These are phyloP conservation scores for Rhodeus uyekii DNA, from an alignment of 2,797 vertebrate genomes.

Conservation along the genomic window DNA sequence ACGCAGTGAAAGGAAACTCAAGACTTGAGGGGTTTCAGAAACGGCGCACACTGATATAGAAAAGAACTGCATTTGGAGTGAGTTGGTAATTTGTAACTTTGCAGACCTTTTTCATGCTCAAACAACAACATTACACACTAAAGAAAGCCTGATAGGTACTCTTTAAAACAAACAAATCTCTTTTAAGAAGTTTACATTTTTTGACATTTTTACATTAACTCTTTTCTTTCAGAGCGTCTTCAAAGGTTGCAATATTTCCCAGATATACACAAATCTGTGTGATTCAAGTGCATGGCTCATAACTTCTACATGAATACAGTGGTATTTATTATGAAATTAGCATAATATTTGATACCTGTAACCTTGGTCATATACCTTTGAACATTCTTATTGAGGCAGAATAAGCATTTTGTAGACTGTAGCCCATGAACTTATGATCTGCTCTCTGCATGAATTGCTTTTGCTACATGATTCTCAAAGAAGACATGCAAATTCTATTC, in stretches of 20 bases:
- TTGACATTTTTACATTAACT: no score
- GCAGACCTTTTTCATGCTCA: no score
- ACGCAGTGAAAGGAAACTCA: no score
- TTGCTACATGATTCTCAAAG: neutral
- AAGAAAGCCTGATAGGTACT: no score
- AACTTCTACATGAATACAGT: neutral
- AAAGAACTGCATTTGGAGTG: no score
- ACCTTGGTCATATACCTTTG: constrained; percentile 34
- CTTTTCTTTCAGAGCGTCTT: neutral
- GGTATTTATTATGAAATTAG: neutral
- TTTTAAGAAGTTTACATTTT: no score
- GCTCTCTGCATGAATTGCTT: neutral
- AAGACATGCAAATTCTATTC: neutral
- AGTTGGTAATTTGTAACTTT: no score
- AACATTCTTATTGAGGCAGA: constrained; percentile 7
- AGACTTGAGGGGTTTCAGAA: no score
- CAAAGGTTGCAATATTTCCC: neutral
- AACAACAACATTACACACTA: no score
- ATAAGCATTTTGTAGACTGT: constrained; percentile 18
- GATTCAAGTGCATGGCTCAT: neutral
- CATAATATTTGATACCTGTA: constrained; percentile 11
- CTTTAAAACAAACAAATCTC: no score
- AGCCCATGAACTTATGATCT: constrained; percentile 15
- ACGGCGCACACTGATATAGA: no score
- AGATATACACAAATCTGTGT: neutral